Evolutionary conservation across 2,113 vertebrate species (phyloP).

Genomic region (Aspidoscelis tigris): DNA sequence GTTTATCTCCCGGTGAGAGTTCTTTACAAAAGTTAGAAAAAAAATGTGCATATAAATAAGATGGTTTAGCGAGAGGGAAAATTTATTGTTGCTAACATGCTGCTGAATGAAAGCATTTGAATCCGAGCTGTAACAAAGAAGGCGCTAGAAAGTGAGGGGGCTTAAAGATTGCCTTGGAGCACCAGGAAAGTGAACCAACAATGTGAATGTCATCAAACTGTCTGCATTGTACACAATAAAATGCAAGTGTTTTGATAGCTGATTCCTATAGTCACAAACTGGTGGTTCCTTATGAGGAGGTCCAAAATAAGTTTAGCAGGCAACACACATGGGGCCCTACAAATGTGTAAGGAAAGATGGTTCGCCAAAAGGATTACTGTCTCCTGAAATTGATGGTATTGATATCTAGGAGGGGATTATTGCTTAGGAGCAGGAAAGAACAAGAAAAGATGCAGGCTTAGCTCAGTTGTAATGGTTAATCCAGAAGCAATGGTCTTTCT

Average conservation of each 20-base stretch:
- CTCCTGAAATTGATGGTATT: background rate
- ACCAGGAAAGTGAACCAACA: conserved; percentile 73
- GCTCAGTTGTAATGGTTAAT: conserved; percentile 62
- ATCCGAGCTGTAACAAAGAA: conserved; percentile 75
- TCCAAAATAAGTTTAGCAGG: conserved; percentile 52
- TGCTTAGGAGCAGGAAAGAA: conserved; percentile 42
- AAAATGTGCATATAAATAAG: conserved; percentile 47
- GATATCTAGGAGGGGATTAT: accelerated
- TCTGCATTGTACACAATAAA: conserved; percentile 63
- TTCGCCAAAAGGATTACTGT: conserved; percentile 21
- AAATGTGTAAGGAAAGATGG: conserved; percentile 10
- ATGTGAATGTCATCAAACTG: conserved; percentile 74
- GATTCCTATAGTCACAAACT: conserved; percentile 48
- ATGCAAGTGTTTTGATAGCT: conserved; percentile 66
- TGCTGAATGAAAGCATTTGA: conserved; percentile 78
- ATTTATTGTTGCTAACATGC: conserved; percentile 72
- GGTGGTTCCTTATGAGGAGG: conserved; percentile 57
- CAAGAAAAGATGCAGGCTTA: conserved; percentile 48
- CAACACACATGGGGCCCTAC: conserved; percentile 20
- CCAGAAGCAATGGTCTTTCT: conserved; percentile 67
- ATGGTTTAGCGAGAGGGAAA: conserved; percentile 59
- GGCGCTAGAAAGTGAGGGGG: conserved; percentile 66
- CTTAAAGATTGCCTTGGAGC: conserved; percentile 73
- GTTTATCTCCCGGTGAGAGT: conserved; percentile 38
- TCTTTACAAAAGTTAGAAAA: conserved; percentile 45